phyloP scores from a whole-genome alignment of 2,797 vertebrate genomes.

The Pangasius sanitwongsei region DNA sequence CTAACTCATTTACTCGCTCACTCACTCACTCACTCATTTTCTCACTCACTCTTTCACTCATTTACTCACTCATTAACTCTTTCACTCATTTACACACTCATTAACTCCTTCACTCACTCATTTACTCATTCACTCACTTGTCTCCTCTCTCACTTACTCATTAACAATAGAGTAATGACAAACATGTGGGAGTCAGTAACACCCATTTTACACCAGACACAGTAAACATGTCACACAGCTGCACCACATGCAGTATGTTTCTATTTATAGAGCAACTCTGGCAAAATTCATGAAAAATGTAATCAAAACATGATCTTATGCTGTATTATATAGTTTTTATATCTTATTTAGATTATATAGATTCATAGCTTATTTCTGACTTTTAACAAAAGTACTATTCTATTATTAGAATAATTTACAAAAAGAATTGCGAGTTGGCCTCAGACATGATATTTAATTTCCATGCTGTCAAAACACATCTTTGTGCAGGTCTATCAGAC shows the following conservation, averaged over 20 bases:
- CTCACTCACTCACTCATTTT: not conserved
- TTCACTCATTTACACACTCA: not conserved
- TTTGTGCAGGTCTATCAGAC: not conserved
- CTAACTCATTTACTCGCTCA: not conserved
- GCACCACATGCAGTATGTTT: not conserved
- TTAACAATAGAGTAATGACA: not conserved
- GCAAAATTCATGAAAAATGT: not conserved
- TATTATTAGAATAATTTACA: not conserved
- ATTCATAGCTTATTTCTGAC: not conserved
- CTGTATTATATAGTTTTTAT: not conserved
- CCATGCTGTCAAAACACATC: not conserved
- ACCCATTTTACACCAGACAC: not conserved
- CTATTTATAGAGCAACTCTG: not conserved
- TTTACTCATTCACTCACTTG: not conserved
- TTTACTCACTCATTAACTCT: not conserved
- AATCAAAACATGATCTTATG: not conserved
- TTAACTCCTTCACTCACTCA: not conserved
- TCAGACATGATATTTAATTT: not conserved
- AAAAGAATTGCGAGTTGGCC: not conserved
- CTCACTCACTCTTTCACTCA: not conserved
- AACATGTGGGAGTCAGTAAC: not conserved
- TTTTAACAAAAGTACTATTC: too few species aligned
- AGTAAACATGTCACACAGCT: not conserved
- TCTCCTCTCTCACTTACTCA: not conserved
- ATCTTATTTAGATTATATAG: not conserved